Evolutionary conservation across 2,797 vertebrate genomes (phyloP).

Genomic region (Aldrovandia affinis): DNA sequence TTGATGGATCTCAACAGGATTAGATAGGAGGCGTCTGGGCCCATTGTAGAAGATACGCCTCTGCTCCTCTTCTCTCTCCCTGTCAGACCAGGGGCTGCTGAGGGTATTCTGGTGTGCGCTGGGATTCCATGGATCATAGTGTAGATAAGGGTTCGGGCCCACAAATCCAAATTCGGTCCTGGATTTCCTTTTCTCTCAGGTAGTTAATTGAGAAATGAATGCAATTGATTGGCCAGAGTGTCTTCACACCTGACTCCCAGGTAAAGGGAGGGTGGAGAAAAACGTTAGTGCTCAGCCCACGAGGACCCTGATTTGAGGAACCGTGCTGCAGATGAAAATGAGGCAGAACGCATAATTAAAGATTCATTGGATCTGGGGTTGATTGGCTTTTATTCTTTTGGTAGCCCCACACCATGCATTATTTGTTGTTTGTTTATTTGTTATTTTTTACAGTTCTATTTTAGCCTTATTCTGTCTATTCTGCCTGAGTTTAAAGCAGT

Average conservation of each 20-base stretch:
- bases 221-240: too few species aligned
- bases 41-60: neutral
- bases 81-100: neutral
- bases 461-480: neutral
- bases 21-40: neutral
- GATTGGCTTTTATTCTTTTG: neutral
- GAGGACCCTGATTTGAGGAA: too few species aligned
- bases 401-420: neutral
- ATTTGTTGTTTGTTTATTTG: neutral
- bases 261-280: too few species aligned
- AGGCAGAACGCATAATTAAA: neutral
- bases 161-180: too few species aligned
- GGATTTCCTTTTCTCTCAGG: too few species aligned
- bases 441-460: neutral
- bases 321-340: neutral
- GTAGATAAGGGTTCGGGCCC: too few species aligned
- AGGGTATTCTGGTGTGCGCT: neutral
- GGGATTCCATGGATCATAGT: too few species aligned
- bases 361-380: neutral
- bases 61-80: slow-evolving; percentile 1
- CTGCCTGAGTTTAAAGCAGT: neutral
- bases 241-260: too few species aligned
- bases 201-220: too few species aligned
- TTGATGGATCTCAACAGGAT: slow-evolving; percentile 18
- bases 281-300: too few species aligned